Conservation (phyloP, 1,140 invertebrate genomes). For the Colletes latitarsis region DNA sequence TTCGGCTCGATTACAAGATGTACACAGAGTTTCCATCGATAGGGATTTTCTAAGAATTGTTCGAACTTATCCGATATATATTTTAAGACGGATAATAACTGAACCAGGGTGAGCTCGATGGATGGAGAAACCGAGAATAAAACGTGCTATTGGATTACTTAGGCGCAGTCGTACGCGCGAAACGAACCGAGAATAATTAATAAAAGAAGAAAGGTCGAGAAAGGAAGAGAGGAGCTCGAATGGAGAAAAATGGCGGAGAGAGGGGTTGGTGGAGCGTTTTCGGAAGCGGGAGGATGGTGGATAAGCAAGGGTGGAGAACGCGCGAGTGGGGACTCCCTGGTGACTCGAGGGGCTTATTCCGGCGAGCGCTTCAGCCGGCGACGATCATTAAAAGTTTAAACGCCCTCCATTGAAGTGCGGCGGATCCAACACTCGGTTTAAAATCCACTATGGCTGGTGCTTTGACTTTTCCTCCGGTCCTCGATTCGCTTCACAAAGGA, state of each 20-base stretch:
- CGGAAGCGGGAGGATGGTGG: not conserved
- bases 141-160: not conserved
- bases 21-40: no score
- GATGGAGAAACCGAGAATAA: not conserved
- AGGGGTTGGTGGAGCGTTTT: conserved; percentile 7
- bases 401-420: conserved; percentile 71
- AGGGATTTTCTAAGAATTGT: not conserved
- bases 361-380: conserved; percentile 68
- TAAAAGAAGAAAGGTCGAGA: conserved; percentile 16
- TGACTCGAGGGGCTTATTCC: conserved; percentile 72
- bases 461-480: conserved; percentile 50
- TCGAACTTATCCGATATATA: not conserved
- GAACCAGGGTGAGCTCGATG: no score
- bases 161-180: not conserved
- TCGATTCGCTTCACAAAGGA: conserved; percentile 49
- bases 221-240: not conserved
- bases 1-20: no score
- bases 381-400: conserved; percentile 79
- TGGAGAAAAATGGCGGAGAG: not conserved
- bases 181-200: conserved; percentile 29
- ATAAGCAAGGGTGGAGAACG: not conserved
- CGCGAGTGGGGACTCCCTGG: conserved; percentile 32
- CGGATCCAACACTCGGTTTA: conserved; percentile 69
- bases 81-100: no score
- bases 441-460: conserved; percentile 66